Conservation (phyloP, 2,113 vertebrate species). For the Microcebus jonahi region DNA sequence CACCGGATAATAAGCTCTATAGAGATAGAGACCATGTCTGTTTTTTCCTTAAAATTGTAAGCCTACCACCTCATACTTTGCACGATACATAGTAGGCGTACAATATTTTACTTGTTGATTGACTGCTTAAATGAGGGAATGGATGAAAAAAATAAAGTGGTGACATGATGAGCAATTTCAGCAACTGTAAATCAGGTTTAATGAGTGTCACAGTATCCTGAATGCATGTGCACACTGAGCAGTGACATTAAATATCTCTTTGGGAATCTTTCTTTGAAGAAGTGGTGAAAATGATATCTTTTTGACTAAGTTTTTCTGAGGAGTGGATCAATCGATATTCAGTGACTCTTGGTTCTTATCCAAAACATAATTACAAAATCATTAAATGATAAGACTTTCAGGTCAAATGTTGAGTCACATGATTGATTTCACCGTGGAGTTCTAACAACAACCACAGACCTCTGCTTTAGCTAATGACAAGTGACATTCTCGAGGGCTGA, state of each 20-base stretch:
- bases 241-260: background rate
- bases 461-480: background rate
- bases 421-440: background rate
- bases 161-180: background rate
- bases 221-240: background rate
- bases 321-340: background rate
- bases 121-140: background rate
- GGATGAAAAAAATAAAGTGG: background rate
- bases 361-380: background rate
- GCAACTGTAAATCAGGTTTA: background rate
- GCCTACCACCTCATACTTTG: too few relatives aligned
- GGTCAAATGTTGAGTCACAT: background rate
- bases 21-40: background rate
- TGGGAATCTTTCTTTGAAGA: background rate
- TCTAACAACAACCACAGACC: background rate
- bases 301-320: background rate
- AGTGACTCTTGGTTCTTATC: background rate
- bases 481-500: background rate
- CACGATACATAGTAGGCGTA: fast-evolving
- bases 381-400: background rate
- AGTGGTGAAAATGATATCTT: background rate
- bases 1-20: background rate
- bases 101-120: background rate
- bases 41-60: background rate
- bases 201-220: background rate